These are phyloP conservation scores for Phenganax stokvisi DNA, from an alignment of 92 coral and sea anemone species.

Conservation along the genomic window DNA sequence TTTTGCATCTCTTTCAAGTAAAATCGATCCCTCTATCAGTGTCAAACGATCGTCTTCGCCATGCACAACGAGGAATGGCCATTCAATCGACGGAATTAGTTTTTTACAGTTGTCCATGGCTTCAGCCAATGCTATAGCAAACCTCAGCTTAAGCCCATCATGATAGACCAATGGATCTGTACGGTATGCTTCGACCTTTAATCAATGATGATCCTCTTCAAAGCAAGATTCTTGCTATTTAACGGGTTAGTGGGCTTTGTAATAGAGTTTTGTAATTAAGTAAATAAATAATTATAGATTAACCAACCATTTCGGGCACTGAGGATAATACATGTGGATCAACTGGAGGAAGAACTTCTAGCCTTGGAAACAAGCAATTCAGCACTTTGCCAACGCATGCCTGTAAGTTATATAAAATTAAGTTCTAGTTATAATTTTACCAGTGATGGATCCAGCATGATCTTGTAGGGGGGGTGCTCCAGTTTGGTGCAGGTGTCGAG, in stretches of 20 bases:
- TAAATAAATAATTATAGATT: too few relatives aligned
- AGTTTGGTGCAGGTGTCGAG: too few relatives aligned
- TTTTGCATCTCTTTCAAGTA: slow-evolving; percentile 52
- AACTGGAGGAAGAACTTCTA: slow-evolving; percentile 49
- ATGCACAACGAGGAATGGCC: slow-evolving; percentile 66
- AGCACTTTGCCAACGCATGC: slow-evolving; percentile 54
- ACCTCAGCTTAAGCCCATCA: slow-evolving; percentile 62
- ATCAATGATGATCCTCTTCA: background rate
- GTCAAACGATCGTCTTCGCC: slow-evolving; percentile 63
- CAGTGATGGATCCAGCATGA: too few relatives aligned
- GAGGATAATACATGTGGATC: slow-evolving; percentile 55
- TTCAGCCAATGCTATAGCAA: slow-evolving; percentile 41
- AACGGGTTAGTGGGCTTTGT: background rate
- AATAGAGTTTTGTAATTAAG: too few relatives aligned
- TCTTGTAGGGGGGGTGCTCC: too few relatives aligned
- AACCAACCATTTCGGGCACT: slow-evolving; percentile 56
- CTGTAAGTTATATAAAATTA: slow-evolving; percentile 16
- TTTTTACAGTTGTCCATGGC: slow-evolving; percentile 52
- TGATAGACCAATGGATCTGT: slow-evolving; percentile 76
- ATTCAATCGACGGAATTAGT: slow-evolving; percentile 40
- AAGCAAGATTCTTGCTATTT: background rate
- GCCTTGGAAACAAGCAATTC: slow-evolving; percentile 49
- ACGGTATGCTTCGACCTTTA: slow-evolving; percentile 65
- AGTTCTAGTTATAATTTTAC: too few relatives aligned
- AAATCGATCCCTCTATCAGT: slow-evolving; percentile 51